Conservation (phyloP, 2,888 invertebrate genomes). For the Spicauda simplicius region DNA sequence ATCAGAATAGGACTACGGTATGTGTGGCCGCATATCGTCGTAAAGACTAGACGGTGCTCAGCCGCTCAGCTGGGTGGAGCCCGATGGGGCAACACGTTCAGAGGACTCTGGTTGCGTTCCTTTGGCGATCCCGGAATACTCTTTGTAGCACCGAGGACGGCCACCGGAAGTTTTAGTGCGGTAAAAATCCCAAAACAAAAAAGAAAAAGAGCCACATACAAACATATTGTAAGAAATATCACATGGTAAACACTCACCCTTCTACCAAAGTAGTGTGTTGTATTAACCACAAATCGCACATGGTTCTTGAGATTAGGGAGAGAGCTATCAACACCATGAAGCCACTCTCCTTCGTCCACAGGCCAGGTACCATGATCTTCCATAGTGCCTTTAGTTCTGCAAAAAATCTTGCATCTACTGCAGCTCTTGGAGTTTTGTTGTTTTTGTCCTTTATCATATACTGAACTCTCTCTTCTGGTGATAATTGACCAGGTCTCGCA, state of each 20-base stretch:
- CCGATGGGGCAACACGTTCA: too few relatives aligned
- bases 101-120: too few relatives aligned
- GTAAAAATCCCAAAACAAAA: too few relatives aligned
- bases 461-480: slow-evolving; percentile 89
- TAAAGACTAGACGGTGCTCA: too few relatives aligned
- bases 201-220: too few relatives aligned
- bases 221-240: not conserved
- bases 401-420: slow-evolving; percentile 90
- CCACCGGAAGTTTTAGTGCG: too few relatives aligned
- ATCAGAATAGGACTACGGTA: too few relatives aligned
- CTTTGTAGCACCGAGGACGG: too few relatives aligned
- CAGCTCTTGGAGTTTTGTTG: slow-evolving; percentile 87
- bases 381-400: slow-evolving; percentile 88
- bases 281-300: slow-evolving; percentile 99
- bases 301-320: slow-evolving; percentile 93
- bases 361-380: slow-evolving; percentile 91
- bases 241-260: slow-evolving; percentile 84
- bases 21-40: too few relatives aligned
- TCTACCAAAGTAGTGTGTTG: slow-evolving; percentile 97
- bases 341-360: slow-evolving; percentile 90
- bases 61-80: too few relatives aligned
- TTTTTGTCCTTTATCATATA: slow-evolving; percentile 91
- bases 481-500: slow-evolving; percentile 54
- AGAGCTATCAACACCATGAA: slow-evolving; percentile 90
- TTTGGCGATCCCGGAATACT: too few relatives aligned